A percentile compares a stretch with the other conserved stretches of the same genome.
These are phyloP conservation scores for Rattus rattus DNA, from an alignment of 2,113 vertebrate genomes.

Conservation along the genomic window DNA sequence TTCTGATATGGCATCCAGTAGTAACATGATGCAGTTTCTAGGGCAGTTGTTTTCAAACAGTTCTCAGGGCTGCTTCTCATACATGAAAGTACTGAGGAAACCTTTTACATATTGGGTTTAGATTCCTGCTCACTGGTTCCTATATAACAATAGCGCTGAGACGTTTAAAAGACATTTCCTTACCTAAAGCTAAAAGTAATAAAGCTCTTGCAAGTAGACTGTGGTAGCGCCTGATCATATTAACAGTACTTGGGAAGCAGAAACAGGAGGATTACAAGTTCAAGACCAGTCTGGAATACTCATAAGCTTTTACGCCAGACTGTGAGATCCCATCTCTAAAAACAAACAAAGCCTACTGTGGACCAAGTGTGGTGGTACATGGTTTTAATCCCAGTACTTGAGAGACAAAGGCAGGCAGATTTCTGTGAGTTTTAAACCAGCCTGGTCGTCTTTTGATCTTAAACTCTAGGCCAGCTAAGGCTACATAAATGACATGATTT, in stretches of 20 bases:
- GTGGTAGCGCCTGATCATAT: neutral
- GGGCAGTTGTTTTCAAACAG: neutral
- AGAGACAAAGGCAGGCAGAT: neutral
- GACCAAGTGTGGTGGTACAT: neutral
- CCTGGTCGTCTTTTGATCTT: neutral
- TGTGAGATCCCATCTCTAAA: neutral
- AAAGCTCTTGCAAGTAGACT: neutral
- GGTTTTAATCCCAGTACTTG: neutral
- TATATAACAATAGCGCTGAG: neutral
- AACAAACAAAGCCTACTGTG: neutral
- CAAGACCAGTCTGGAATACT: neutral
- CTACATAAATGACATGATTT: neutral
- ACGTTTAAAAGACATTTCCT: conserved; percentile 31
- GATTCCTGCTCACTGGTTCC: neutral
- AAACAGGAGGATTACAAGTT: neutral
- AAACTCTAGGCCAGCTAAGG: neutral
- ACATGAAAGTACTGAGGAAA: neutral
- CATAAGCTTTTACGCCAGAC: neutral
- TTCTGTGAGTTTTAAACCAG: neutral
- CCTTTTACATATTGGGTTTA: neutral
- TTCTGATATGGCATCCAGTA: neutral
- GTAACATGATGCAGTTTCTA: conserved; percentile 35
- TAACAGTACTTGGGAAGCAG: neutral
- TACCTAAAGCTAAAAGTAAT: neutral
- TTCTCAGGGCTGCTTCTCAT: neutral